Conservation (phyloP, 2,888 invertebrate species). For the Heliconius erato region DNA sequence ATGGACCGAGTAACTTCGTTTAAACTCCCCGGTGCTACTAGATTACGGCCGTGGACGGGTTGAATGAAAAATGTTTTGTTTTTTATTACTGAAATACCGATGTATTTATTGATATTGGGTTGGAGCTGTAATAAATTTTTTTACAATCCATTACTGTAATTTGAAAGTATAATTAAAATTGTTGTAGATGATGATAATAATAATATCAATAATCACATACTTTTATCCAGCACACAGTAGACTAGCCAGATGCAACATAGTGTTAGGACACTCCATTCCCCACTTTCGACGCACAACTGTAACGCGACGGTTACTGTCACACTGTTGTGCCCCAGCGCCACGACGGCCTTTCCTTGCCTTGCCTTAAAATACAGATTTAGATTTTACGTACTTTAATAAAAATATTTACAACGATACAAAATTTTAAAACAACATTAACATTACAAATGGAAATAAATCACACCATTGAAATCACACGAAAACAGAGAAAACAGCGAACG, state of each 20-base stretch:
- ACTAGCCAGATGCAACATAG: too few species aligned
- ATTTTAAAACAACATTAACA: neutral
- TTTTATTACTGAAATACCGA: conserved; percentile 54
- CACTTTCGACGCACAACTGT: too few species aligned
- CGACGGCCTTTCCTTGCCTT: too few species aligned
- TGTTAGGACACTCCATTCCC: too few species aligned
- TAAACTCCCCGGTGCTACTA: conserved; percentile 75
- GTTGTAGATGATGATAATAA: neutral
- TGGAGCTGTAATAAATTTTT: conserved; percentile 14
- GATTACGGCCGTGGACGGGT: conserved; percentile 72
- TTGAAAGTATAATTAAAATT: too few species aligned
- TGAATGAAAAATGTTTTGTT: conserved; percentile 80
- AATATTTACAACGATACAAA: neutral
- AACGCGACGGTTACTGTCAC: too few species aligned
- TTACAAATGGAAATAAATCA: neutral
- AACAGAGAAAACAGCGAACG: conserved; percentile 29
- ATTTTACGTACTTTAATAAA: neutral
- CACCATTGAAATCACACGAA: conserved; percentile 20
- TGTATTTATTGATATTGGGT: conserved; percentile 45
- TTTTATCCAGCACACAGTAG: too few species aligned
- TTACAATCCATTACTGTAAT: neutral
- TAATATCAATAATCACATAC: neutral
- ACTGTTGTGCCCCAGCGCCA: too few species aligned
- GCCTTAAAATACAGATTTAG: neutral
- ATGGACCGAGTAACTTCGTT: conserved; percentile 85